A percentile compares a stretch with the other conserved stretches of the same genome.
These are phyloP conservation scores for Petrophora chlorosata DNA, from an alignment of 2,888 invertebrate species.

Conservation along the genomic window DNA sequence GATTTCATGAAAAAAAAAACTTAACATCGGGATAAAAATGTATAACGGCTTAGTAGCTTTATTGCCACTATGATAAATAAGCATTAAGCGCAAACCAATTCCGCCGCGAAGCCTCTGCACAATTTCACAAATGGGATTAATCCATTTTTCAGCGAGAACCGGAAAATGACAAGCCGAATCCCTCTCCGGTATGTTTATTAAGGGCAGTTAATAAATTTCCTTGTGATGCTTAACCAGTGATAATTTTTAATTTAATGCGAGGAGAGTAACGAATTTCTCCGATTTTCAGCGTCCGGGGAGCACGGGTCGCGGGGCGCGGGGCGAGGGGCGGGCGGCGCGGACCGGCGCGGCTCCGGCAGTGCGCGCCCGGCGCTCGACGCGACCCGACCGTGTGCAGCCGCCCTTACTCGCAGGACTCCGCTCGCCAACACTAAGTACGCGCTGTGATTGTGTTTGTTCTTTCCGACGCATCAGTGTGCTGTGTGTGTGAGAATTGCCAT, in stretches of 20 bases:
- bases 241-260: conserved; percentile 40
- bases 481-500: conserved; percentile 58
- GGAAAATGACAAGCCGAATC: conserved; percentile 17
- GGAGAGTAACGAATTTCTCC: conserved; percentile 41
- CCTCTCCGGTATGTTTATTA: conserved; percentile 20
- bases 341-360: conserved; percentile 59
- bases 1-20: conserved; percentile 16
- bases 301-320: conserved; percentile 22
- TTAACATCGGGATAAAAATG: conserved; percentile 12
- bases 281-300: conserved; percentile 53
- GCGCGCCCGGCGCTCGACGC: conserved; percentile 46
- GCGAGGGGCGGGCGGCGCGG: conserved; percentile 32
- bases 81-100: conserved; percentile 9
- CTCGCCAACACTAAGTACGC: conserved; percentile 40
- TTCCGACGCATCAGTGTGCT: conserved; percentile 24
- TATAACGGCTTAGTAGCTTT: conserved; percentile 16
- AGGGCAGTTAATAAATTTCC: conserved; percentile 22
- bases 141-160: conserved; percentile 16
- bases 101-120: conserved; percentile 1
- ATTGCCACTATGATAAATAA: conserved; percentile 1
- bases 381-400: conserved; percentile 38
- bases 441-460: conserved; percentile 47
- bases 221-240: conserved; percentile 30
- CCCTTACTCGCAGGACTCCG: conserved; percentile 14
- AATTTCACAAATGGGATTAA: conserved; percentile 7